A percentile compares a stretch with the other conserved stretches of the same genome.
These are phyloP conservation scores for Ellobium chinense DNA, from an alignment of 2,888 invertebrate genomes.

Conservation along the genomic window DNA sequence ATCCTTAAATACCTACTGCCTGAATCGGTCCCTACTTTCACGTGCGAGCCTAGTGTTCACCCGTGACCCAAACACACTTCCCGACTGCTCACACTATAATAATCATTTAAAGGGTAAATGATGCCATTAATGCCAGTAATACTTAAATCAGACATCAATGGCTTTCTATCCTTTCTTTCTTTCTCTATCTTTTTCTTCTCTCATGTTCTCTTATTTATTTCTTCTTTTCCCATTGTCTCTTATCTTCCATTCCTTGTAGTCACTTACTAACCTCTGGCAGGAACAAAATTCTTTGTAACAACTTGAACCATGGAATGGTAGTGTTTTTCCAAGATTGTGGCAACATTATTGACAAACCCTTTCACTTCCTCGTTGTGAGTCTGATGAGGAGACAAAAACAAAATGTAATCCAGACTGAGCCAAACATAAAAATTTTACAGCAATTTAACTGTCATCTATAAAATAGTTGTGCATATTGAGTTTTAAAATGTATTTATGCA, in stretches of 20 bases:
- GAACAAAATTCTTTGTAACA: slow-evolving; percentile 66
- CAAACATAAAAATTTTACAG: not conserved
- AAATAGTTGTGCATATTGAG: too few relatives aligned
- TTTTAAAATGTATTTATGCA: too few relatives aligned
- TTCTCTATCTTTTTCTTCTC: not conserved
- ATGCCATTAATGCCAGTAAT: too few relatives aligned
- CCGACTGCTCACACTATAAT: too few relatives aligned
- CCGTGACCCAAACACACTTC: too few relatives aligned
- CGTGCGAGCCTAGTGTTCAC: too few relatives aligned
- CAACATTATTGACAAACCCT: slow-evolving; percentile 70
- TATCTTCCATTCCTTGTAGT: not conserved
- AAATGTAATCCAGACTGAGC: too few relatives aligned
- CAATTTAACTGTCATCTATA: too few relatives aligned
- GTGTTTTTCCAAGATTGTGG: slow-evolving; percentile 61
- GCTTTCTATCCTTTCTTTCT: not conserved
- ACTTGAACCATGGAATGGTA: slow-evolving; percentile 63
- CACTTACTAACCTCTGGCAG: slow-evolving; percentile 64
- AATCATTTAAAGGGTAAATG: too few relatives aligned
- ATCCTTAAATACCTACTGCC: too few relatives aligned
- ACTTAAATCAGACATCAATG: too few relatives aligned
- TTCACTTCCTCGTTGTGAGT: slow-evolving; percentile 67
- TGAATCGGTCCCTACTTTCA: too few relatives aligned
- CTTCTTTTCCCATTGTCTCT: not conserved
- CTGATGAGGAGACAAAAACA: not conserved
- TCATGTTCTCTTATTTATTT: not conserved